Evolutionary conservation across 2,888 invertebrate genomes (phyloP).

Genomic region (Oeneis ivallda): DNA sequence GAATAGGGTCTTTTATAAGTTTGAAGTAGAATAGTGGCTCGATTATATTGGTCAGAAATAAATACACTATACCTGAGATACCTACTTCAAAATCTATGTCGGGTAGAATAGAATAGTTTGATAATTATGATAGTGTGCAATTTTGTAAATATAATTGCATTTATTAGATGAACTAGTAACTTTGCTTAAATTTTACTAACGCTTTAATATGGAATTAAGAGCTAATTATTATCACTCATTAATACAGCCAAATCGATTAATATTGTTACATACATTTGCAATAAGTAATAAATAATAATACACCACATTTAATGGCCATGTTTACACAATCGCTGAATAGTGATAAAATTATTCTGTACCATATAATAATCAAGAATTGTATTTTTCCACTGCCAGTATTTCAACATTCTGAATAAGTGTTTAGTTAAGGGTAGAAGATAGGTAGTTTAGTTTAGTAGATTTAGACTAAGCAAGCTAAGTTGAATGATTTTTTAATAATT

Average conservation of each 20-base stretch:
- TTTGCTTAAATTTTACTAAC: constrained; percentile 45
- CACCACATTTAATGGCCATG: constrained; percentile 23
- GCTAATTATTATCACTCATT: constrained; percentile 11
- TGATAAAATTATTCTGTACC: constrained; percentile 32
- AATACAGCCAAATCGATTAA: constrained; percentile 7
- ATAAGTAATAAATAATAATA: constrained; percentile 20
- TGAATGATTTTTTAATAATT: constrained; percentile 79
- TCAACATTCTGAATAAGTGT: constrained; percentile 66
- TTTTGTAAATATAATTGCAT: constrained; percentile 56
- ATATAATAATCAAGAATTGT: constrained; percentile 53
- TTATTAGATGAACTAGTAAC: constrained; percentile 41
- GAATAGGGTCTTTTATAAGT: constrained; percentile 13
- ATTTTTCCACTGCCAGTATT: constrained; percentile 83
- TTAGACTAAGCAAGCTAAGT: constrained; percentile 60
- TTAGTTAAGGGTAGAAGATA: constrained; percentile 58
- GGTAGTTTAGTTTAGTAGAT: constrained; percentile 55
- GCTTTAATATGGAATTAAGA: constrained; percentile 40
- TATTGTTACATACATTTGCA: neutral
- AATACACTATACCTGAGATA: neutral
- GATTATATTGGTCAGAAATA: constrained; percentile 22
- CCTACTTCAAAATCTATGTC: constrained; percentile 20
- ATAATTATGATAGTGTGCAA: constrained; percentile 57
- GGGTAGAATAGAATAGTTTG: constrained; percentile 45
- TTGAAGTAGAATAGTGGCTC: constrained; percentile 23
- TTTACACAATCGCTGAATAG: constrained; percentile 37